These are phyloP conservation scores for Gari tellinella DNA, from an alignment of 2,888 invertebrate species.

Conservation along the genomic window DNA sequence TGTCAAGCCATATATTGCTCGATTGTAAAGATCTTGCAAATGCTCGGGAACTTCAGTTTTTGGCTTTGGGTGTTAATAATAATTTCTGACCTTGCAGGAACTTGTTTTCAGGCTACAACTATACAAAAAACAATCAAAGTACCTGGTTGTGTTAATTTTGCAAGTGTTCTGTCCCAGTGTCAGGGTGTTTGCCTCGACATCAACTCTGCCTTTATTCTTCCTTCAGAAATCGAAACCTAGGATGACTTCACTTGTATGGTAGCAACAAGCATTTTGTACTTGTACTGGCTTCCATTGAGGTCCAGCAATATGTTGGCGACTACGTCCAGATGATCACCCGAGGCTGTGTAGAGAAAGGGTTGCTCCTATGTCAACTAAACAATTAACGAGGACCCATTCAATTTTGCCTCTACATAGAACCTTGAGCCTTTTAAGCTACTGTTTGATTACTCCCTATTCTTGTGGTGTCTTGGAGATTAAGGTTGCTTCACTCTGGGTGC, in stretches of 20 bases:
- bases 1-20: not conserved
- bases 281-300: not conserved
- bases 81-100: constrained; percentile 22
- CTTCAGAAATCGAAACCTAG: constrained; percentile 26
- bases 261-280: constrained; percentile 15
- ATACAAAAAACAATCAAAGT: constrained; percentile 25
- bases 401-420: not conserved
- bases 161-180: too few relatives aligned
- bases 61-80: too few relatives aligned
- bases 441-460: not conserved
- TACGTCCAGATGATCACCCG: constrained; percentile 2
- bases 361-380: too few relatives aligned
- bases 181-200: not conserved
- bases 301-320: not conserved
- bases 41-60: too few relatives aligned
- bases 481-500: not conserved
- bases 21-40: constrained; percentile 4
- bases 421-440: constrained; percentile 3
- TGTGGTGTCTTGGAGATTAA: too few relatives aligned
- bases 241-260: constrained; percentile 17
- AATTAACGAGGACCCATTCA: not conserved
- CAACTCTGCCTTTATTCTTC: not conserved
- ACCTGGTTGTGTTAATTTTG: not conserved
- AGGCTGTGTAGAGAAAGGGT: not conserved
- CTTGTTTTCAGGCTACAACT: constrained; percentile 5